Base-by-base conservation (phyloP, 2,113 vertebrate species). In the Gallinago undulata region DNA sequence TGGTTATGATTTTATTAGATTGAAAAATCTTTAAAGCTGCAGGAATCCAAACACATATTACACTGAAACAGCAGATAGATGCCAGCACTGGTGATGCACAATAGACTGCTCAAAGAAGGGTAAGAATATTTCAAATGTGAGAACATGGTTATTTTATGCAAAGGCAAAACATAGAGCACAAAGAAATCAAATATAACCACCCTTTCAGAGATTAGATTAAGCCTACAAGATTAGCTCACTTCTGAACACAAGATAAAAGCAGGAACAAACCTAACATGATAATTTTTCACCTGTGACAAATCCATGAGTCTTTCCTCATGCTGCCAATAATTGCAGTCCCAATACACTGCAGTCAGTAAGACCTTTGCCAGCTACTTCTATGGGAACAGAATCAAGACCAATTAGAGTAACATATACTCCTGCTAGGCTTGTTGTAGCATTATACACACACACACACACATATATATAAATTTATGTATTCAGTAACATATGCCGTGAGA, bases 1-100 rank as follows among this genome's bases (percentile, higher is more conserved):
- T 77, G 23, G 47, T 51, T 90, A n/a, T 73, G 27, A 93, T 83
- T 94, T 93, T 66, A 83, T 27, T 91, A 69, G 48, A 77, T 48
- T 76, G 63, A 88, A 96, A 95, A 93, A 88, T 88, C 91, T 92
- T 93, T 94, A 90, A 84, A 90, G 64, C 55, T 83, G 69, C 63
- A 62, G 83, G 73, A 73, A 69, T 85, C 39, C 55, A 67, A 73
- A 79, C 33, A 79, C 33, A 69, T 55, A 88, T 37, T 85, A 45
- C 30, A 69, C 2, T 31, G 37, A 84, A 87, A 85, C 2, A 74
- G 24, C 51, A 83, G 41, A 85, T 12, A 83, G 12, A 45, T 86
- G 45, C 45, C 50, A 91, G 50, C 63, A 67, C 14, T 69, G 21
- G 37, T 25, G 14, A 53, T 39, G 39, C 28, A 69, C 16, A 75